Evolutionary conservation across 2,113 vertebrate species (phyloP), one percentile per base, ranked within the genome.

Genomic region (Aldabrachelys gigantea): DNA sequence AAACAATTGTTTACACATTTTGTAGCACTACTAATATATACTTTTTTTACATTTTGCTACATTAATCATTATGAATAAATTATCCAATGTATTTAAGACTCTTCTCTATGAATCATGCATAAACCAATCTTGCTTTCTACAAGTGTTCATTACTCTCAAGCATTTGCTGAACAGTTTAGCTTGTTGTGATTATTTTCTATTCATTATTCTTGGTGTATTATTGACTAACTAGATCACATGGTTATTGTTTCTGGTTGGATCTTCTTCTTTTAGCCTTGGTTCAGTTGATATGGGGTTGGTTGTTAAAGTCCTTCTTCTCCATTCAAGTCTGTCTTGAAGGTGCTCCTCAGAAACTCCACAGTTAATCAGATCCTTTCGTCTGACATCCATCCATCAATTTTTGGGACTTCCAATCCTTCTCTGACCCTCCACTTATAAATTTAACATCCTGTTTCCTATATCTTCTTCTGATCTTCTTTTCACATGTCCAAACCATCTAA

Each of bases 21-120:
- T 83, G 0, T 82, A 21, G 94, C 53, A 49, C 8, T 50, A 2
- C 6, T 82, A 50, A 38, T 11, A 38, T 69, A 8, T 5, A 69
- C 1, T 13, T 69, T 91, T 91, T 91, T 89, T 80, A 76, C 49
- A 0, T 49, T 16, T 49, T 65, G 38, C 24, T 53, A 2, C 41
- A 4, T 65, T 22, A 57, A 83, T 89, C 44, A 21, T 56, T 90
- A 80, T 14, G 82, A 47, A 62, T 41, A 31, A 90, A 56, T 35
- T 65, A n/a, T 35, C 62, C 62, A 31, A 35, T 3, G 0, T 6
- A 10, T 6, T 6, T 50, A 14, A 5, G n/a, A 6, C 4, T 54
- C 87, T 12, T 69, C 1, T 92, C 81, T 84, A 5, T 38, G 6
- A 87, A 80, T 69, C 3, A 38, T 69, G 54, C 9, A 69, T 35